Conservation (phyloP, 2,797 vertebrate species). For the Sebastes vulpes region DNA sequence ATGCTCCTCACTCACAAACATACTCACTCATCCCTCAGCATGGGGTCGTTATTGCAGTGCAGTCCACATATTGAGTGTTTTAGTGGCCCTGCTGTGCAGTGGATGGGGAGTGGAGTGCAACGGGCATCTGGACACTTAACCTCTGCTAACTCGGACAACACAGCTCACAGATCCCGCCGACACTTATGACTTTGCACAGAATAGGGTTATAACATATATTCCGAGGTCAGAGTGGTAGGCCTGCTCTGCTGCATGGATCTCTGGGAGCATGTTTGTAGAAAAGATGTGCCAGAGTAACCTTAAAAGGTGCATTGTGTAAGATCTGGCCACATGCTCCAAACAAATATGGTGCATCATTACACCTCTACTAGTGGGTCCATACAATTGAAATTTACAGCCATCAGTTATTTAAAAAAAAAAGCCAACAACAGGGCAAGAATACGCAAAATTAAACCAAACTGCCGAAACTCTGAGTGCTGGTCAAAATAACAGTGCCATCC, state of each 20-base stretch:
- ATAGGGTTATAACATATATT: background rate
- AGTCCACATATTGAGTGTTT: constrained; percentile 51
- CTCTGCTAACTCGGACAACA: constrained; percentile 14
- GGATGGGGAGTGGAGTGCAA: constrained; percentile 21
- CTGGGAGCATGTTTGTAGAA: background rate
- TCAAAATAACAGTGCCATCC: background rate
- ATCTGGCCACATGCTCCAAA: background rate
- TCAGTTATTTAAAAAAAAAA: background rate
- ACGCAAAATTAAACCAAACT: background rate
- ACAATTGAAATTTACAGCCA: background rate
- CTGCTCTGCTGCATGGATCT: background rate
- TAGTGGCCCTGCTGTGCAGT: constrained; percentile 45
- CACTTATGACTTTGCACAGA: background rate
- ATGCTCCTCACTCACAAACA: background rate
- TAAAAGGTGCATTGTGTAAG: background rate
- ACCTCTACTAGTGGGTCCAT: background rate
- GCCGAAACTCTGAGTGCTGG: background rate
- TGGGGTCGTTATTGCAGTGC: constrained; percentile 30
- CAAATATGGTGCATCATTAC: background rate
- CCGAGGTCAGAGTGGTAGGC: background rate
- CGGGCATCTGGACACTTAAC: constrained; percentile 58
- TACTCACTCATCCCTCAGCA: constrained; percentile 9
- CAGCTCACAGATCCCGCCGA: background rate
- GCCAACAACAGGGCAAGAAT: too few relatives aligned
- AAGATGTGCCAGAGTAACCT: background rate